phyloP scores from a whole-genome alignment of 2,113 vertebrate species.

The Panthera tigris region DNA sequence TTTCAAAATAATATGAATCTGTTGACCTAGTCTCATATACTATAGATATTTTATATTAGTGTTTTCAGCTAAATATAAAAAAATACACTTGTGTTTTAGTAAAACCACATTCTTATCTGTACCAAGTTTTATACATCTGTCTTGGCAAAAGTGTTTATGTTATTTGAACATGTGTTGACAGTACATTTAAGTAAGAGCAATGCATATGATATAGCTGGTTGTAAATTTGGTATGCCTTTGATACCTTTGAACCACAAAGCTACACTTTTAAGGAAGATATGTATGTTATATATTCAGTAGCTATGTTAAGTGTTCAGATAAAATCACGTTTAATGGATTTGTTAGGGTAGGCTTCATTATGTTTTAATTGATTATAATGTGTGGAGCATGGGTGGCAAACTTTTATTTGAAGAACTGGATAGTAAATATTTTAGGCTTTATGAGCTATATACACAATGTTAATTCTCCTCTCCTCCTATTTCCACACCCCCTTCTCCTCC shows the following conservation, averaged over 20 bases:
- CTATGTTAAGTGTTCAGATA: not conserved
- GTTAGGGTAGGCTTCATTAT: not conserved
- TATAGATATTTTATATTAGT: not conserved
- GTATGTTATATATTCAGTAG: not conserved
- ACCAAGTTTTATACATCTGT: not conserved
- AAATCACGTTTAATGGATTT: conserved; percentile 36
- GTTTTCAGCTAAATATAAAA: conserved; percentile 54
- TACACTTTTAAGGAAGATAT: conserved; percentile 24
- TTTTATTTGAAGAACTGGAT: not conserved
- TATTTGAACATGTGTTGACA: conserved; percentile 35
- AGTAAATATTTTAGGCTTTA: conserved; percentile 29
- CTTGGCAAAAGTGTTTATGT: not conserved
- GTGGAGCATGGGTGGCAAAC: not conserved
- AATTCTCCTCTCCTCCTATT: not conserved
- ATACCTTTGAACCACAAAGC: conserved; percentile 7
- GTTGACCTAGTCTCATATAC: not conserved
- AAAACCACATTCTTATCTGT: conserved; percentile 10
- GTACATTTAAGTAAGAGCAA: conserved; percentile 7
- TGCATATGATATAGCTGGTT: not conserved
- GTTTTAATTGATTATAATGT: conserved; percentile 41
- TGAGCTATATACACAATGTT: not conserved
- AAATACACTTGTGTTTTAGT: conserved; percentile 29
- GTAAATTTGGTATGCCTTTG: conserved; percentile 40
- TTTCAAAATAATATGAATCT: conserved; percentile 47
- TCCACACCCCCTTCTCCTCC: not conserved